phyloP scores from a whole-genome alignment of 1,140 invertebrate genomes.

The Drosophila triauraria region DNA sequence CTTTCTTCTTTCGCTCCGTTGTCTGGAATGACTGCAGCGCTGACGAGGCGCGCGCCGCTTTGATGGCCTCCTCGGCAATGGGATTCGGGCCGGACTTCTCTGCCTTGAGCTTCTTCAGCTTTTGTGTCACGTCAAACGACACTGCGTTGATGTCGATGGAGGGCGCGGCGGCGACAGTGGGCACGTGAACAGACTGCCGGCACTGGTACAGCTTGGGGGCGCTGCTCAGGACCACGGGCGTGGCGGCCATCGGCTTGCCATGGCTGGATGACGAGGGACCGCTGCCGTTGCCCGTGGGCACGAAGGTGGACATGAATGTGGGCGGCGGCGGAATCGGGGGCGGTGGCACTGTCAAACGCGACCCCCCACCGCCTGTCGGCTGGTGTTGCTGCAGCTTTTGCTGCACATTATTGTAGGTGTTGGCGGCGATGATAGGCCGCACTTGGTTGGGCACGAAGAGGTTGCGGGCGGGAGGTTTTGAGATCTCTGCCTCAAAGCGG shows the following conservation, averaged over 20 bases:
- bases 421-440: conserved; percentile 88
- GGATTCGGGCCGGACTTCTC: conserved; percentile 88
- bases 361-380: conserved; percentile 85
- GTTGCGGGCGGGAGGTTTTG: conserved; percentile 84
- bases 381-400: conserved; percentile 86
- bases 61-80: conserved; percentile 88
- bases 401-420: conserved; percentile 89
- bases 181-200: conserved; percentile 79
- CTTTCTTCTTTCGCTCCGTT: conserved; percentile 88
- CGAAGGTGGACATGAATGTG: conserved; percentile 83
- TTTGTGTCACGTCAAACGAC: conserved; percentile 88
- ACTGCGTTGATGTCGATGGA: conserved; percentile 88
- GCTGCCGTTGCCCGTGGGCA: conserved; percentile 84
- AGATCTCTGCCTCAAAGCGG: conserved; percentile 95
- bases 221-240: conserved; percentile 88
- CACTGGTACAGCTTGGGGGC: conserved; percentile 88
- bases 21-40: conserved; percentile 86
- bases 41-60: conserved; percentile 87
- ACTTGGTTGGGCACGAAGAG: conserved; percentile 86
- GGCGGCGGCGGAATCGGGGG: conserved; percentile 86
- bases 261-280: conserved; percentile 36
- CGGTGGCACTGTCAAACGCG: conserved; percentile 85
- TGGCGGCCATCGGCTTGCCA: conserved; percentile 79
- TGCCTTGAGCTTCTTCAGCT: conserved; percentile 88
- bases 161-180: conserved; percentile 85